phyloP scores from a whole-genome alignment of 2,113 vertebrate genomes.

The Aspidoscelis tigris region DNA sequence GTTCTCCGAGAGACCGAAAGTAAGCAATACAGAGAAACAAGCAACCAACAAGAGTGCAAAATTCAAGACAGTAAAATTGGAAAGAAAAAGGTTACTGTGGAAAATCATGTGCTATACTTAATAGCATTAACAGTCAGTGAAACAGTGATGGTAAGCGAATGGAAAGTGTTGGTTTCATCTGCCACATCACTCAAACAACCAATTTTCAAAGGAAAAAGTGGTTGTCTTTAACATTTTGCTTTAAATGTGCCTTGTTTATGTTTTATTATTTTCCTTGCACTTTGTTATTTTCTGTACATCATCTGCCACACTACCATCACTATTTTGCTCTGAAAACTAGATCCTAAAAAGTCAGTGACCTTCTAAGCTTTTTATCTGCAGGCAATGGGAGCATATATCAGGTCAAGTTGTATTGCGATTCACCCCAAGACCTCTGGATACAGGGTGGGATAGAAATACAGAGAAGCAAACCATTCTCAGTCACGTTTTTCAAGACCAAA shows the following conservation, averaged over 20 bases:
- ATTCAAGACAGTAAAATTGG: background rate
- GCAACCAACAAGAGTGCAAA: background rate
- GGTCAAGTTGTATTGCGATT: background rate
- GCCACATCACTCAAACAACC: too few relatives aligned
- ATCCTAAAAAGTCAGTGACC: background rate
- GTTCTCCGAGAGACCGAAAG: background rate
- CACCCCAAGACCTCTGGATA: too few relatives aligned
- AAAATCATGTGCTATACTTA: background rate
- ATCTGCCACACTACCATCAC: too few relatives aligned
- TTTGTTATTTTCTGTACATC: too few relatives aligned
- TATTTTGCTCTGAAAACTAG: background rate
- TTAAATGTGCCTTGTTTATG: too few relatives aligned
- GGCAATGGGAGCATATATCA: background rate
- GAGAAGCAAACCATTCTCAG: background rate
- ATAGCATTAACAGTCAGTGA: too few relatives aligned
- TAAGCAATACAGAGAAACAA: background rate
- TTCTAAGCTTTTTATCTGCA: background rate
- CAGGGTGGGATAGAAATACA: too few relatives aligned
- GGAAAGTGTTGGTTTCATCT: too few relatives aligned
- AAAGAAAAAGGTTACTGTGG: background rate
- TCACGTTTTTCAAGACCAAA: background rate
- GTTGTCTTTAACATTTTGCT: too few relatives aligned
- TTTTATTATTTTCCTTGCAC: too few relatives aligned
- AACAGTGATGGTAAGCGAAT: too few relatives aligned
- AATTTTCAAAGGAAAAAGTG: too few relatives aligned